Conservation (phyloP, 2,888 invertebrate species). For the Hydroisotoma schaefferi region DNA sequence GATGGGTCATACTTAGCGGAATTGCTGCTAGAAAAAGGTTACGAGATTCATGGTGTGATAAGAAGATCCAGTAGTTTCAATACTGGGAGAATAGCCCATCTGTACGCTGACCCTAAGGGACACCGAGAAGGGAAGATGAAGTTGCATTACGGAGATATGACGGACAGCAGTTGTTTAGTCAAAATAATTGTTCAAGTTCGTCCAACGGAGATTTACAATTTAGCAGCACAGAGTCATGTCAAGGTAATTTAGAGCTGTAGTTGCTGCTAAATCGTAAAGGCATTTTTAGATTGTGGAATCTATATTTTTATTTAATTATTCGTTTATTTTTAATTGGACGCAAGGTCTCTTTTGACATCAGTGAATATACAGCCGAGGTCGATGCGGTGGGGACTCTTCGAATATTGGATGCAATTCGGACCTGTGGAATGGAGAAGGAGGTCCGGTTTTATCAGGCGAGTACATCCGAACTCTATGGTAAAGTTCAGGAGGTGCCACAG, state of each 20-base stretch:
- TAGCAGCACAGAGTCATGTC: conserved; percentile 98
- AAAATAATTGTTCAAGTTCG: conserved; percentile 74
- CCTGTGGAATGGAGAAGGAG: conserved; percentile 74
- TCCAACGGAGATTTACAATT: conserved; percentile 94
- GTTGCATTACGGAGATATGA: conserved; percentile 97
- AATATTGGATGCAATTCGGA: conserved; percentile 84
- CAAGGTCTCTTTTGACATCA: conserved; percentile 88
- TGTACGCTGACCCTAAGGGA: conserved; percentile 84
- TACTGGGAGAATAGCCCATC: conserved; percentile 90
- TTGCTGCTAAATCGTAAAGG: conserved; percentile 2
- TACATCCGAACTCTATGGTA: conserved; percentile 91
- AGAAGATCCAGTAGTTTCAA: conserved; percentile 94
- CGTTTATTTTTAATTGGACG: not conserved
- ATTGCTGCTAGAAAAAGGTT: conserved; percentile 84
- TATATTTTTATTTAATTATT: too few relatives aligned
- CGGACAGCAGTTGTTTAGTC: conserved; percentile 91
- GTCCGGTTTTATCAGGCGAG: conserved; percentile 93
- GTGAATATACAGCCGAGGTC: conserved; percentile 98
- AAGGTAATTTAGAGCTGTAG: conserved; percentile 62
- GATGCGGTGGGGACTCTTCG: conserved; percentile 92
- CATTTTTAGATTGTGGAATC: too few relatives aligned
- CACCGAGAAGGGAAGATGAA: conserved; percentile 88
- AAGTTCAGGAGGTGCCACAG: conserved; percentile 88
- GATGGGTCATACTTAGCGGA: conserved; percentile 98
- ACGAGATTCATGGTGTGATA: conserved; percentile 93